Conservation (phyloP, 2,113 vertebrate species). For the Periophthalmodon schlosseri region DNA sequence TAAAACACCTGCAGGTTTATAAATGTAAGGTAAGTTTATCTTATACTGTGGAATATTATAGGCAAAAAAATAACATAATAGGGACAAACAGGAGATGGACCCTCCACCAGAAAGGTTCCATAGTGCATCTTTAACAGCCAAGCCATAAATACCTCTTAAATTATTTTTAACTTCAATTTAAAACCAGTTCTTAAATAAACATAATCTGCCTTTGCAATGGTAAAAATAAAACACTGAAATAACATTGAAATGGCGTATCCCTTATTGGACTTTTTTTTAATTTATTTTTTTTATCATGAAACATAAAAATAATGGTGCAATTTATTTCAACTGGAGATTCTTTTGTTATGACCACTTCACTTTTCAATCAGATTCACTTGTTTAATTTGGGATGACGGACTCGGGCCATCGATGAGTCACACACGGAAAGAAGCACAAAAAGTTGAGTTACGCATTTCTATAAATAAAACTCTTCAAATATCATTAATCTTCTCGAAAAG, state of each 20-base stretch:
- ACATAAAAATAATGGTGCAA: neutral
- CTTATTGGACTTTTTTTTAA: neutral
- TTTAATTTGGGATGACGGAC: neutral
- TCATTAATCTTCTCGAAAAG: neutral
- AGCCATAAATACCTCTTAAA: no score
- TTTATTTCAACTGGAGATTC: neutral
- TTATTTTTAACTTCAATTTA: no score
- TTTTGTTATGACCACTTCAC: neutral
- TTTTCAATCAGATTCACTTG: neutral
- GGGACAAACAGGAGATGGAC: no score
- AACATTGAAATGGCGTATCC: neutral
- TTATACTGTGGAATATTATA: no score
- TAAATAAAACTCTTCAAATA: neutral
- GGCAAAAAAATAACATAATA: no score
- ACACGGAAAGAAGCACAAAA: neutral
- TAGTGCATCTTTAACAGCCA: no score
- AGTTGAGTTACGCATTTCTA: neutral
- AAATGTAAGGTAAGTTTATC: no score
- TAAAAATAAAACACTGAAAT: no score
- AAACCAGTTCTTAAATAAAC: no score
- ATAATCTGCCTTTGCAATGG: no score
- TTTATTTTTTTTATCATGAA: neutral
- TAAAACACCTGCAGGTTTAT: no score
- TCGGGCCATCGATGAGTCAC: neutral
- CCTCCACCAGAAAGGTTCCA: no score